Evolutionary conservation across 2,113 vertebrate species (phyloP).

Genomic region (Mesembrinibis cayennensis): DNA sequence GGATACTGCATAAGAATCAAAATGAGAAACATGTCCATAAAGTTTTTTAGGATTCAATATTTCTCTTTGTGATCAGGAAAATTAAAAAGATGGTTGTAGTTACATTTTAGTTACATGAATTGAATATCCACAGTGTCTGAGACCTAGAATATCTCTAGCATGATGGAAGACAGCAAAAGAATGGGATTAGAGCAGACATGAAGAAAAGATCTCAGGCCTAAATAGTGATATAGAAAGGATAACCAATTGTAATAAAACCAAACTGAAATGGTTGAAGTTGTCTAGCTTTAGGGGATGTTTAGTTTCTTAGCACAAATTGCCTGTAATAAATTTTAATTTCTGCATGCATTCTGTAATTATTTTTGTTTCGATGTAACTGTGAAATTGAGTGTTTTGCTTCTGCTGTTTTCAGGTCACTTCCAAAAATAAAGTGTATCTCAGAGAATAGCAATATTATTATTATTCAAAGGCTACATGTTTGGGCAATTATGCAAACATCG

Average conservation of each 20-base stretch:
- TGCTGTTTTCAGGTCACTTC: slow-evolving; percentile 58
- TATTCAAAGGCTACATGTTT: slow-evolving; percentile 43
- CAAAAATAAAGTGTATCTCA: slow-evolving; percentile 44
- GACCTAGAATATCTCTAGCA: background rate
- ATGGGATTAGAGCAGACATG: background rate
- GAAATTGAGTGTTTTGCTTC: slow-evolving; percentile 66
- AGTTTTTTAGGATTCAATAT: background rate
- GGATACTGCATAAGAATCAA: background rate
- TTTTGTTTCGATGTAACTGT: slow-evolving; percentile 56
- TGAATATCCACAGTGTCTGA: background rate
- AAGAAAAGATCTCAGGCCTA: slow-evolving; percentile 9
- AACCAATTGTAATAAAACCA: background rate
- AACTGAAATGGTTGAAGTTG: background rate
- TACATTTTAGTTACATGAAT: slow-evolving; percentile 17
- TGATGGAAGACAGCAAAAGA: background rate
- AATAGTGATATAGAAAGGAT: background rate
- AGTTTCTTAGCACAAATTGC: slow-evolving; percentile 36
- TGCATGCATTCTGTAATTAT: slow-evolving; percentile 29
- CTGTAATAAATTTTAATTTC: slow-evolving; percentile 62
- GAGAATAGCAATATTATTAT: slow-evolving; percentile 31
- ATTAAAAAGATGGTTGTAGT: background rate
- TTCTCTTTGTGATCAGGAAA: background rate
- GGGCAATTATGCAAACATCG: slow-evolving; percentile 44
- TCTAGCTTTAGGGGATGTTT: slow-evolving; percentile 16
- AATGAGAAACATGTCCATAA: background rate